These are phyloP conservation scores for Nibea coibor DNA, from an alignment of 2,113 vertebrate species.

Conservation along the genomic window DNA sequence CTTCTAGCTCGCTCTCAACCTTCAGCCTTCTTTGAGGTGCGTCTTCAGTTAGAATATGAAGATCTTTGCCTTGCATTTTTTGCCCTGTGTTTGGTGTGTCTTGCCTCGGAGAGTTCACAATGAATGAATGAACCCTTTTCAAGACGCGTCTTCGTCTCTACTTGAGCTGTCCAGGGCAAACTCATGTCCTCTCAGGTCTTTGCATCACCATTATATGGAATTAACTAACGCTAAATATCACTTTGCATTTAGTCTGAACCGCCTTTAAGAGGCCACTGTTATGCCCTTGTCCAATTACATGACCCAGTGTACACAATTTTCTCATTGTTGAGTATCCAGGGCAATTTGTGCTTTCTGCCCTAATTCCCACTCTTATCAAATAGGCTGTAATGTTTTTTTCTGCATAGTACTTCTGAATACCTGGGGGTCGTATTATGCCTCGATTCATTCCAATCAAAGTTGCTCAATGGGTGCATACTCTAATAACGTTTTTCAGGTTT, in stretches of 20 bases:
- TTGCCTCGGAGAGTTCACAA: background rate
- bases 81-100: background rate
- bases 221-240: background rate
- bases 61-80: background rate
- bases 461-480: too few relatives aligned
- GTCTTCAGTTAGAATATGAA: background rate
- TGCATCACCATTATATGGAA: background rate
- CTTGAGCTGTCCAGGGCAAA: background rate
- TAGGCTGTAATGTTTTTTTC: too few relatives aligned
- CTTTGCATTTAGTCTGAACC: background rate
- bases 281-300: background rate
- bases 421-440: background rate
- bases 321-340: background rate
- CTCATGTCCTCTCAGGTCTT: background rate
- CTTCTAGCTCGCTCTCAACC: too few relatives aligned
- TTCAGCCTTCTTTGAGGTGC: too few relatives aligned
- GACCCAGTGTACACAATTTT: background rate
- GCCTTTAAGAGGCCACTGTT: background rate
- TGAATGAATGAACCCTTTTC: background rate
- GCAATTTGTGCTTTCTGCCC: background rate
- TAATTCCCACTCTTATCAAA: too few relatives aligned
- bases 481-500: background rate
- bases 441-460: background rate
- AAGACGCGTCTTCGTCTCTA: background rate
- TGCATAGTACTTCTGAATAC: too few relatives aligned